These are phyloP conservation scores for Craniophora ligustri DNA, from an alignment of 2,888 invertebrate genomes.

Conservation along the genomic window DNA sequence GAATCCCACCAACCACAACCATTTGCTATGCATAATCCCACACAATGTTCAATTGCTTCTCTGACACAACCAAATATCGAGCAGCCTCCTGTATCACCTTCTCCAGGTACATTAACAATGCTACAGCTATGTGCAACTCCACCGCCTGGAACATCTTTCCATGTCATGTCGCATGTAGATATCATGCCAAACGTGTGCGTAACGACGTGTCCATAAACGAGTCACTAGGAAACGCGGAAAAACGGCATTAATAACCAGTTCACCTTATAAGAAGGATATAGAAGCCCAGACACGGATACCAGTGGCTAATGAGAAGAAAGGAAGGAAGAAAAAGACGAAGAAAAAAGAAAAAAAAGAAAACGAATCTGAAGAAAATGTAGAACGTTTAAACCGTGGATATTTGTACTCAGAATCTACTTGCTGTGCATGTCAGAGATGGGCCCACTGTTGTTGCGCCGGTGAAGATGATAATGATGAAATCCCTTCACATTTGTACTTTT, in stretches of 20 bases:
- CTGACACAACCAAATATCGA: neutral
- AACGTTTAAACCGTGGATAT: no score
- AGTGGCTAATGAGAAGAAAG: no score
- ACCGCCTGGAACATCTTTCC: neutral
- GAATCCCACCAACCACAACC: neutral
- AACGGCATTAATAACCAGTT: conserved; percentile 8
- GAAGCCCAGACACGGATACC: no score
- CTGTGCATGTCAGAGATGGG: no score
- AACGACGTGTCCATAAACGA: neutral
- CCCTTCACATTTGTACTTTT: no score
- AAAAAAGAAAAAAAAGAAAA: no score
- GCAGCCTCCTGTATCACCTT: neutral
- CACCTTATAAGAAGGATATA: no score
- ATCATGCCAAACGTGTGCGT: neutral
- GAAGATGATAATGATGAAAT: no score
- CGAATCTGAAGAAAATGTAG: no score
- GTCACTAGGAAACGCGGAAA: conserved; percentile 1
- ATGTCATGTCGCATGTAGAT: neutral
- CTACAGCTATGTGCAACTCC: neutral
- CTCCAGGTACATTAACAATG: neutral
- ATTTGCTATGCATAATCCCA: neutral
- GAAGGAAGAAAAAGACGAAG: no score
- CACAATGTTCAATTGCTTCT: neutral
- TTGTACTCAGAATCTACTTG: no score
- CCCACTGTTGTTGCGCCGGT: no score